Evolutionary conservation across 2,888 invertebrate genomes (phyloP), one percentile per base, ranked within the genome.

Genomic region (Formica aserva): DNA sequence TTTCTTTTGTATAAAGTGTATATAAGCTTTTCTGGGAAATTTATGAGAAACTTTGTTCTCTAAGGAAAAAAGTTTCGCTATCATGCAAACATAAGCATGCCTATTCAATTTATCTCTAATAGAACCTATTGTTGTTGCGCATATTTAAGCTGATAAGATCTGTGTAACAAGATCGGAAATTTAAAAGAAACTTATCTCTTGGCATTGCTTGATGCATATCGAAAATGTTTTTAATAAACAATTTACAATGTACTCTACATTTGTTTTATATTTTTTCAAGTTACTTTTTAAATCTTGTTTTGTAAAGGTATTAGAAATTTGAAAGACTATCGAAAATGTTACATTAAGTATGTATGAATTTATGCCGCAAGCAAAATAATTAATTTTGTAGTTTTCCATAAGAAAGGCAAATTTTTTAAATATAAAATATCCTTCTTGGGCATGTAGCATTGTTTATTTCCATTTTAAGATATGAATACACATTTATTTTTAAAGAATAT

Each of bases 71-170:
- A 32, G n/a, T 63, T 66, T 48, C 35, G 18, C 38, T 11, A 45
- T 6, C 18, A 5, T n/a, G 29, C n/a, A 48, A 32, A 75, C 35
- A 45, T 75, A 75, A 75, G 41, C 41, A 45, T 22, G 18, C 66
- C 26, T 65, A n/a, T 76, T 65, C 45, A 76, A 76, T 76, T 76
- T 76, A 48, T 76, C 22, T 18, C 22, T 66, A 66, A 66, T 65
- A 48, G 35, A 76, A 48, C 26, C 38, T 72, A 60, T 57, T 18
- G 22, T 65, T 65, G 32, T 76, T 66, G 22, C 1, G 13, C 18
- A 76, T 22, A 65, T 22, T 65, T 75, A 65, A 65, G 13, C 35
- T 18, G 41, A 22, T 18, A 48, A 32, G 35, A 48, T 76, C 22
- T 29, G 26, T 62, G 13, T 65, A 76, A 76, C 35, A 5, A 48